phyloP scores from a whole-genome alignment of 2,888 invertebrate genomes.

The Smittia sp. region DNA sequence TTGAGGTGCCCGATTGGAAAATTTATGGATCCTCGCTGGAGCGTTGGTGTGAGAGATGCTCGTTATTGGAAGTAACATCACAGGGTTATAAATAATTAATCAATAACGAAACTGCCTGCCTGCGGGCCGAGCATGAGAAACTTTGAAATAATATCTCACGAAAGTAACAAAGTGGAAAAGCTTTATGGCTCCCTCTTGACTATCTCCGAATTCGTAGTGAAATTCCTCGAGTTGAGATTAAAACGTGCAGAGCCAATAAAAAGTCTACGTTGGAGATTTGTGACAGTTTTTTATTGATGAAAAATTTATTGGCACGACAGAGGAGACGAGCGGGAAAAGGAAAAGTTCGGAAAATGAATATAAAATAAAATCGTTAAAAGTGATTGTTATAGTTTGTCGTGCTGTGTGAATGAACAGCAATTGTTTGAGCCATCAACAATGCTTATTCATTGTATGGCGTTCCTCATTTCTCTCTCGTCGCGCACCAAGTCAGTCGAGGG shows the following conservation, averaged over 20 bases:
- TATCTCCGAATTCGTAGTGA: neutral
- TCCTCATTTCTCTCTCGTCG: neutral
- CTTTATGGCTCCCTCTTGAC: slow-evolving; percentile 22
- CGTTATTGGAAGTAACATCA: too few species aligned
- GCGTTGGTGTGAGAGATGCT: neutral
- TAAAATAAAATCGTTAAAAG: slow-evolving; percentile 6
- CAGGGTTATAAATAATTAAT: slow-evolving; percentile 32
- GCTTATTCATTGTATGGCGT: slow-evolving; percentile 16
- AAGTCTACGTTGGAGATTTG: neutral
- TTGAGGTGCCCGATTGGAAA: neutral
- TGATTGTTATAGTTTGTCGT: slow-evolving; percentile 6
- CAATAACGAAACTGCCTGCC: neutral
- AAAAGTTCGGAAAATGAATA: neutral
- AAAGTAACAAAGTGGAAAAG: slow-evolving; percentile 15
- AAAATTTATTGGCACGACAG: neutral
- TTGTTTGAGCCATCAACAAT: slow-evolving; percentile 31
- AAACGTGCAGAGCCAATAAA: slow-evolving; percentile 22
- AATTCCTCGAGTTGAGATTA: neutral
- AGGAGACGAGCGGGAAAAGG: neutral
- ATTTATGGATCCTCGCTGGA: neutral
- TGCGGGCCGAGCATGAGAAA: neutral
- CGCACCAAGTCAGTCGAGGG: neutral
- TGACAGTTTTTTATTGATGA: slow-evolving; percentile 22
- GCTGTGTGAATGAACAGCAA: slow-evolving; percentile 23
- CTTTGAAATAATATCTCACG: slow-evolving; percentile 12